Percentiles rank a stretch among this genome's conserved stretches.
Conservation (phyloP, 2,113 vertebrate species). For the Todiramphus chloris region DNA sequence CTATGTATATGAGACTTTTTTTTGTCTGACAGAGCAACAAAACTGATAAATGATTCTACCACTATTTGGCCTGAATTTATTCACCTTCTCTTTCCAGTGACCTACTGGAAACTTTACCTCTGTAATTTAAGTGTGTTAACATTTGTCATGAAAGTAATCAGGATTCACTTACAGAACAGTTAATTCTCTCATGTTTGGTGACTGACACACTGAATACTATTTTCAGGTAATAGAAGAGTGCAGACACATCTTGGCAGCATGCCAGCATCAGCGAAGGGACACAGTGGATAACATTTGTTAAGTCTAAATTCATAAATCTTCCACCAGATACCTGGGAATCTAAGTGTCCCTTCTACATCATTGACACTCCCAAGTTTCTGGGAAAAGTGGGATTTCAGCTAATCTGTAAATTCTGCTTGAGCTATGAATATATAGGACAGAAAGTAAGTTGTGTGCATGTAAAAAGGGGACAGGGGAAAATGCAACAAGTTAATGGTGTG, state of each 20-base stretch:
- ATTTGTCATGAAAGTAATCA: not conserved
- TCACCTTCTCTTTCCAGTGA: not conserved
- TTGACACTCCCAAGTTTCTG: not conserved
- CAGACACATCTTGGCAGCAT: not conserved
- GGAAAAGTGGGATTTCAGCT: not conserved
- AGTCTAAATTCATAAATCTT: not conserved
- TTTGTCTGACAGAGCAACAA: not conserved
- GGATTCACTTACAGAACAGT: not conserved
- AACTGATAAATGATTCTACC: not conserved
- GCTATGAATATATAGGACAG: not conserved
- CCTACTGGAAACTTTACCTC: not conserved
- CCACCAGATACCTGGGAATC: not conserved
- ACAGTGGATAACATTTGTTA: not conserved
- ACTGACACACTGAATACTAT: not conserved
- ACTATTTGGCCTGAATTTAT: not conserved
- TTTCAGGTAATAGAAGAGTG: not conserved
- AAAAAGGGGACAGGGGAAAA: not conserved
- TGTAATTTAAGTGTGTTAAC: not conserved
- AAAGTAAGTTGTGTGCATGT: not conserved
- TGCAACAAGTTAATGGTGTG: not conserved
- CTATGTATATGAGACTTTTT: not conserved
- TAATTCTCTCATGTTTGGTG: not conserved
- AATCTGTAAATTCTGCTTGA: not conserved
- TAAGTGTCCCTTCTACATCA: not conserved
- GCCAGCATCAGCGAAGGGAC: not conserved